Conservation (phyloP, 2,113 vertebrate species). For the Bathybates hornii region DNA sequence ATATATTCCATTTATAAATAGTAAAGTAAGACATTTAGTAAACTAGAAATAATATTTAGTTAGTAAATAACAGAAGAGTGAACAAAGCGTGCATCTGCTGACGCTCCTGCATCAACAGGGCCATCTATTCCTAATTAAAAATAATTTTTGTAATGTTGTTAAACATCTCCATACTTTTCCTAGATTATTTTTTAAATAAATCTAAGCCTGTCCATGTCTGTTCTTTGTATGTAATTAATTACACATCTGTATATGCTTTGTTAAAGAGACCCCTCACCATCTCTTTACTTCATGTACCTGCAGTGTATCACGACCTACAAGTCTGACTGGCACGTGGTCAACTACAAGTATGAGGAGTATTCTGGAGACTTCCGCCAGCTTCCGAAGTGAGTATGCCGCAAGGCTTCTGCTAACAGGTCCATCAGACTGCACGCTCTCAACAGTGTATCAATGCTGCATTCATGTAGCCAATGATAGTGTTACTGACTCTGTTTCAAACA, state of each 20-base stretch:
- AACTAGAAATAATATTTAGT: not conserved
- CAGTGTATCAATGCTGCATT: not conserved
- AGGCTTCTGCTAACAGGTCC: not conserved
- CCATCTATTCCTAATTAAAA: not conserved
- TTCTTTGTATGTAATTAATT: not conserved
- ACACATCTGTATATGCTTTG: not conserved
- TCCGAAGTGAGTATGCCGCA: conserved; percentile 79
- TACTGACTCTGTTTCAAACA: not conserved
- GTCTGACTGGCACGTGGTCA: conserved; percentile 94
- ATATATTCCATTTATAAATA: not conserved
- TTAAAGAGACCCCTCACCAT: not conserved
- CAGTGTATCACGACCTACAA: conserved; percentile 97
- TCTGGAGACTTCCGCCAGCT: conserved; percentile 97
- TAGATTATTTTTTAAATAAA: not conserved
- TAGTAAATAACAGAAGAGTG: not conserved
- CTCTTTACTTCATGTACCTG: conserved; percentile 1
- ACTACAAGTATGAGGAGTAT: conserved; percentile 94
- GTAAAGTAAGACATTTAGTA: not conserved
- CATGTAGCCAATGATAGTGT: not conserved
- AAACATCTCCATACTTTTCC: not conserved
- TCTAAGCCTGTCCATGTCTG: not conserved
- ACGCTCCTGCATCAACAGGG: not conserved
- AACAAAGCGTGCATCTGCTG: not conserved
- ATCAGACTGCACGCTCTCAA: not conserved
- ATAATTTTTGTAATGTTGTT: not conserved